These are phyloP conservation scores for Etheostoma spectabile DNA, from an alignment of 2,113 vertebrate genomes.

Conservation along the genomic window DNA sequence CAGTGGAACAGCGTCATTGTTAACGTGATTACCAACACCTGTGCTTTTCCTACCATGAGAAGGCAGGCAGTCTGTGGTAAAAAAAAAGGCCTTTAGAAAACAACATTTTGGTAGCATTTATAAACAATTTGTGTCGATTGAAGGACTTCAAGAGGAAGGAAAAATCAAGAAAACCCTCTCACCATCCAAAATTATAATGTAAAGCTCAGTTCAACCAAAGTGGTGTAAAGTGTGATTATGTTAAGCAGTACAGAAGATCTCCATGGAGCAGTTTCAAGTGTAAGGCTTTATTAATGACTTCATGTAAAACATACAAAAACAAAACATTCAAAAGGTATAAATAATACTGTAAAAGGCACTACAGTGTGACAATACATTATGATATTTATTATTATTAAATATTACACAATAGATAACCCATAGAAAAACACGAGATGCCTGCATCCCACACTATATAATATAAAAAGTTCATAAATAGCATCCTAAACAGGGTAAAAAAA, in stretches of 20 bases:
- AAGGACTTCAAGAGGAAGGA: no score
- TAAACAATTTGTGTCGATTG: no score
- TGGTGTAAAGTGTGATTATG: background rate
- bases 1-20: no score
- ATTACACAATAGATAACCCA: conserved; percentile 37
- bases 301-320: conserved; percentile 42
- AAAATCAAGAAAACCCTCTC: no score
- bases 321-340: conserved; percentile 62
- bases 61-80: no score
- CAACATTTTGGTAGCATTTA: no score
- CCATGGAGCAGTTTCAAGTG: conserved; percentile 22
- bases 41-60: no score
- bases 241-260: background rate
- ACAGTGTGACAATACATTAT: conserved; percentile 51
- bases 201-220: no score
- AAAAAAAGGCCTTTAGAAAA: no score
- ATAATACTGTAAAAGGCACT: conserved; percentile 44
- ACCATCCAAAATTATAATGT: no score
- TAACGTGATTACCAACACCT: no score
- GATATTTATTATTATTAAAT: conserved; percentile 67
- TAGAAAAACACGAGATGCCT: conserved; percentile 58
- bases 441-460: conserved; percentile 66
- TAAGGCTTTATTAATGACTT: conserved; percentile 54
- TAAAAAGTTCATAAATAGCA: conserved; percentile 73
- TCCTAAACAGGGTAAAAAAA: conserved; percentile 50